Evolutionary conservation across 2,888 invertebrate species (phyloP).

Genomic region (Corythucha ciliata): DNA sequence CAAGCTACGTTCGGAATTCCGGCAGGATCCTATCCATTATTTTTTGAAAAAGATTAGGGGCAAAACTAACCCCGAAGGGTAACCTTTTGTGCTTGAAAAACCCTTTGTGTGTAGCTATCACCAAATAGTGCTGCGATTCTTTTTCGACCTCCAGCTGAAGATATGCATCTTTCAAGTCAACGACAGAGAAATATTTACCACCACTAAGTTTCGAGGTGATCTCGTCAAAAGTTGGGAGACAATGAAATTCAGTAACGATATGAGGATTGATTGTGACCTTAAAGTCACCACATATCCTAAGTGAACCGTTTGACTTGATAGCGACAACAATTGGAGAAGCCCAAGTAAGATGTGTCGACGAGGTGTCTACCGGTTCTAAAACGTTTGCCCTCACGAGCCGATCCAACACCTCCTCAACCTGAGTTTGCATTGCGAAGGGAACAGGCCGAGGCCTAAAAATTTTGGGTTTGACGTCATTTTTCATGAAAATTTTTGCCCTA

Average conservation of each 20-base stretch:
- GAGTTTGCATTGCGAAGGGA: background rate
- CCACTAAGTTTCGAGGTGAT: conserved; percentile 5
- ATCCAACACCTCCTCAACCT: conserved; percentile 4
- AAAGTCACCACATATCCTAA: conserved; percentile 5
- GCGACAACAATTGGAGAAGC: conserved; percentile 10
- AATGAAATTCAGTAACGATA: background rate
- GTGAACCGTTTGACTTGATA: background rate
- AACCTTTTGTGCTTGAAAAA: conserved; percentile 10
- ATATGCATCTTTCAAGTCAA: conserved; percentile 11
- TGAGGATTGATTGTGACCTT: background rate
- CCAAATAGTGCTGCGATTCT: background rate
- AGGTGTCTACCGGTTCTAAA: conserved; percentile 6
- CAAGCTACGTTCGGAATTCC: background rate
- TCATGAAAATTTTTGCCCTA: background rate
- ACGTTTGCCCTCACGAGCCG: background rate
- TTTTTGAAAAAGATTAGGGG: conserved; percentile 1
- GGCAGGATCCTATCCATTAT: conserved; percentile 3
- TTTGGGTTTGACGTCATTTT: background rate
- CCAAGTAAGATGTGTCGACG: conserved; percentile 3
- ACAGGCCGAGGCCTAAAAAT: conserved; percentile 7
- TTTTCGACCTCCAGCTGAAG: conserved; percentile 6
- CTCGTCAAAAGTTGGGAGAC: conserved; percentile 7
- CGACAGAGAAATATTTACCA: background rate
- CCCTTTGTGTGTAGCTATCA: conserved; percentile 1
- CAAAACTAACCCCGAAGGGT: conserved; percentile 3